Conservation (phyloP, 2,113 vertebrate genomes). For the Percina caprodes region DNA sequence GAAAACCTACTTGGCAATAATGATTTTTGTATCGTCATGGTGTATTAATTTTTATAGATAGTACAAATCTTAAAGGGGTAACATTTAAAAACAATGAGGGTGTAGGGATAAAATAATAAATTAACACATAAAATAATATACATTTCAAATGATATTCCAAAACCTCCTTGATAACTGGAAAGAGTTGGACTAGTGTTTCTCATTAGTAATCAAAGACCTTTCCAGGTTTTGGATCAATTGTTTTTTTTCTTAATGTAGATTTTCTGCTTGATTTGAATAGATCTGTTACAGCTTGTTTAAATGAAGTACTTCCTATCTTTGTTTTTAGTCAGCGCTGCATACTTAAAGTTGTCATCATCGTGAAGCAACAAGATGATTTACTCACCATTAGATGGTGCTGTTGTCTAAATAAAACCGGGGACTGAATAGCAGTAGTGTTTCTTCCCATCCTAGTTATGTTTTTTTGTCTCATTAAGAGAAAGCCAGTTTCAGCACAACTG, state of each 20-base stretch:
- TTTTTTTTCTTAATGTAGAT: background rate
- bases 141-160: background rate
- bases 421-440: no score
- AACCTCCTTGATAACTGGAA: background rate
- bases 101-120: background rate
- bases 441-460: background rate
- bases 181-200: background rate
- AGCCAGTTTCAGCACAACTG: background rate
- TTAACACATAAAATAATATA: no score
- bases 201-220: background rate
- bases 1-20: background rate
- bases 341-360: background rate
- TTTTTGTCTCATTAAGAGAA: background rate
- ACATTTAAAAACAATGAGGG: background rate
- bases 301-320: background rate
- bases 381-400: constrained; percentile 64
- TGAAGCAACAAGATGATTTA: background rate
- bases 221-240: background rate
- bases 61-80: background rate
- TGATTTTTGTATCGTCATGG: background rate
- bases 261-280: background rate
- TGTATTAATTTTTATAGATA: background rate
- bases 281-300: background rate
- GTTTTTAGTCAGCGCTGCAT: background rate
- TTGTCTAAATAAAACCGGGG: constrained; percentile 6